Conservation (phyloP, 2,113 vertebrate genomes). For the Microtus oregoni region DNA sequence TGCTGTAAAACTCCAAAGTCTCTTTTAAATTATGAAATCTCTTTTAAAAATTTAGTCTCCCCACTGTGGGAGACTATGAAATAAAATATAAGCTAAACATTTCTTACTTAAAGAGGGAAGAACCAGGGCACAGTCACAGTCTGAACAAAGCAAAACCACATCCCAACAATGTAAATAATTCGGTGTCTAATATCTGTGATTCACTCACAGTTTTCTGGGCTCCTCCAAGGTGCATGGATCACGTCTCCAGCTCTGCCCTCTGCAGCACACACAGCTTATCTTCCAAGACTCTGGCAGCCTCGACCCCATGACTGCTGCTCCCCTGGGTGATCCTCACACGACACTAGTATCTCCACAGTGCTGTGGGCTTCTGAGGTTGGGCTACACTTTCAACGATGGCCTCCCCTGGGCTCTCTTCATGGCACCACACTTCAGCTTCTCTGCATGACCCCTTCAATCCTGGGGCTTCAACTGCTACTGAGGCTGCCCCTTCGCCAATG, state of each 20-base stretch:
- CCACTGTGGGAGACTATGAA: not conserved
- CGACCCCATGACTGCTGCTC: not conserved
- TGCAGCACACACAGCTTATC: not conserved
- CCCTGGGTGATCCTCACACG: not conserved
- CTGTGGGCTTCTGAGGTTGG: not conserved
- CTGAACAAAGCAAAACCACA: not conserved
- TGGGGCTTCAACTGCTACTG: not conserved
- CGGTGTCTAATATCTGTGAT: not conserved
- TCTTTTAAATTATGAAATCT: not conserved
- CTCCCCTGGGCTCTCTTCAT: not conserved
- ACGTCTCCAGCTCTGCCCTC: not conserved
- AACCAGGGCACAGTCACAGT: not conserved
- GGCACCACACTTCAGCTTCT: not conserved
- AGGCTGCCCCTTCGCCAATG: not conserved
- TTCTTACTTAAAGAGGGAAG: not conserved
- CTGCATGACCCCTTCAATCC: not conserved
- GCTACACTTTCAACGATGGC: not conserved
- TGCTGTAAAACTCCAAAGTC: not conserved
- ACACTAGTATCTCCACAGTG: not conserved
- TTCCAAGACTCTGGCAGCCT: not conserved
- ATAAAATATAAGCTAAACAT: not conserved
- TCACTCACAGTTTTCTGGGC: not conserved
- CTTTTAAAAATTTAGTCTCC: not conserved
- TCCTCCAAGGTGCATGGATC: not conserved
- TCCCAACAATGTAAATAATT: not conserved